Evolutionary conservation across 1,140 invertebrate species (phyloP).

Genomic region (Pogonognathellus flavescens): DNA sequence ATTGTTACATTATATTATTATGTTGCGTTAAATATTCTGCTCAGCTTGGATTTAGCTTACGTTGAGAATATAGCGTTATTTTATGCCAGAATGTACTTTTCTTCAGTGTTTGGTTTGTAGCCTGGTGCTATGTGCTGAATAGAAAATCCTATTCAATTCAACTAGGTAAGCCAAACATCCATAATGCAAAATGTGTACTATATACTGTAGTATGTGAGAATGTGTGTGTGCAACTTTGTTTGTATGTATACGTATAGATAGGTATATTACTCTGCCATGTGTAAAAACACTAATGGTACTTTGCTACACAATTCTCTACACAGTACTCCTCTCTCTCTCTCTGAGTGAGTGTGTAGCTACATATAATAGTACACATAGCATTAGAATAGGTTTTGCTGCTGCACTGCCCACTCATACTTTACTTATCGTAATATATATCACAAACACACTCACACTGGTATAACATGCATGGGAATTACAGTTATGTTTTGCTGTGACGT

Average conservation of each 20-base stretch:
- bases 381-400: not conserved
- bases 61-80: slow-evolving; percentile 14
- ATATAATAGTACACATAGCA: not conserved
- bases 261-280: not conserved
- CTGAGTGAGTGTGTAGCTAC: too few relatives aligned
- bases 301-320: too few relatives aligned
- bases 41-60: not conserved
- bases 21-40: not conserved
- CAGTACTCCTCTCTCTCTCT: too few relatives aligned
- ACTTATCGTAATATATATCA: slow-evolving; percentile 30
- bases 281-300: too few relatives aligned
- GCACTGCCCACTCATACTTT: slow-evolving; percentile 23
- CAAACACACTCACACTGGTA: not conserved
- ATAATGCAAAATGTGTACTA: slow-evolving; percentile 15
- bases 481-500: slow-evolving; percentile 37
- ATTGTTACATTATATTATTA: slow-evolving; percentile 15
- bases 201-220: not conserved
- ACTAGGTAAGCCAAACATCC: slow-evolving; percentile 38
- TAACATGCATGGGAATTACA: not conserved
- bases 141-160: slow-evolving; percentile 38
- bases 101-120: not conserved
- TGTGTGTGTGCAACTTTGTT: not conserved
- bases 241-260: too few relatives aligned
- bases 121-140: slow-evolving; percentile 25
- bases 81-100: not conserved